Evolutionary conservation across 2,797 vertebrate genomes (phyloP).

Genomic region (Cygnus olor): DNA sequence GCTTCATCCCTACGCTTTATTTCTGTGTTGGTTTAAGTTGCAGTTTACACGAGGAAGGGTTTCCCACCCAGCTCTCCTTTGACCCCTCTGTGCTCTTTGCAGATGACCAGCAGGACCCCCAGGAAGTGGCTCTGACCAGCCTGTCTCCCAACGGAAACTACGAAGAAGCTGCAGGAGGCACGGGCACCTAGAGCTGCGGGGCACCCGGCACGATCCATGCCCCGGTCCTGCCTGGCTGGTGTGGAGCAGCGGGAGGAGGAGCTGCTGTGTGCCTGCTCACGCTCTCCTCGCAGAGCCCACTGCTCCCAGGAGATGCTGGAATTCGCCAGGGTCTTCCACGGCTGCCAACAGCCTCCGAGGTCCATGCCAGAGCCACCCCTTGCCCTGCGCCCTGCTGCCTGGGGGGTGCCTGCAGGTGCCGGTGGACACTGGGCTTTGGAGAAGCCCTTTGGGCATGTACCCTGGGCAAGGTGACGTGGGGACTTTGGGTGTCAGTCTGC

Average conservation of each 20-base stretch:
- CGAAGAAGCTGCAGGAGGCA: slow-evolving; percentile 9
- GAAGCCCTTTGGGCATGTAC: not conserved
- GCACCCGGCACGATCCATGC: not conserved
- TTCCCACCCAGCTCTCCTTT: not conserved
- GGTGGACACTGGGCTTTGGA: not conserved
- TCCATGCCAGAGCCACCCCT: not conserved
- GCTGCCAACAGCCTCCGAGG: not conserved
- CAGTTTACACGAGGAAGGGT: not conserved
- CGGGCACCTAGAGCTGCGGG: not conserved
- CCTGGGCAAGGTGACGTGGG: not conserved
- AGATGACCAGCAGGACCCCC: slow-evolving; percentile 47
- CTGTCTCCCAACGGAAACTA: slow-evolving; percentile 69
- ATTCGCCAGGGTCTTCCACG: not conserved
- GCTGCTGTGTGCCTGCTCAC: not conserved
- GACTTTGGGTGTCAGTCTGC: not conserved
- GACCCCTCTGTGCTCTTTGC: not conserved
- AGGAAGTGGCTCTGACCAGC: slow-evolving; percentile 74
- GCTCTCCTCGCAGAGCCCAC: not conserved
- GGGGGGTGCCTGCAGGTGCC: not conserved
- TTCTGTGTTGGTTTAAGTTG: not conserved
- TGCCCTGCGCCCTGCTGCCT: not conserved
- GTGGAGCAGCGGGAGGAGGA: slow-evolving; percentile 7
- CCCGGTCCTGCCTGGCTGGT: not conserved
- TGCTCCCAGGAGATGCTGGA: not conserved
- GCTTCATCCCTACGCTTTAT: not conserved